Evolutionary conservation across 2,797 vertebrate species (phyloP).

Genomic region (Champsocephalus gunnari): DNA sequence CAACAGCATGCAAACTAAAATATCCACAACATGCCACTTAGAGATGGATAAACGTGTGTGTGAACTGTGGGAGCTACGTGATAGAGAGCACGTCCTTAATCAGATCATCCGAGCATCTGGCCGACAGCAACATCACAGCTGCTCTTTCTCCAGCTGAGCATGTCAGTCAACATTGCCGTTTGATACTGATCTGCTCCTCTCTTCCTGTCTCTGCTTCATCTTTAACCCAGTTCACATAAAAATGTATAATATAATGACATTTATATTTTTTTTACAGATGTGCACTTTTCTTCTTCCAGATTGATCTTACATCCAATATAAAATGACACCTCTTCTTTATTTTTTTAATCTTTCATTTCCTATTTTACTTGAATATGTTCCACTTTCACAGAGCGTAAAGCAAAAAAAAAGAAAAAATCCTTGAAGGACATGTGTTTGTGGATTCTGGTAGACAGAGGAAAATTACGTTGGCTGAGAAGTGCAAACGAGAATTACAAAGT

Average conservation of each 20-base stretch:
- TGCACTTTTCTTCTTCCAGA: neutral
- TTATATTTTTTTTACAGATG: neutral
- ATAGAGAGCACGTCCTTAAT: slow-evolving; percentile 67
- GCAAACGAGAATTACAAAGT: too few relatives aligned
- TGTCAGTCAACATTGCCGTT: slow-evolving; percentile 9
- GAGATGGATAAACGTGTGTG: slow-evolving; percentile 33
- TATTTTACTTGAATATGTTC: neutral
- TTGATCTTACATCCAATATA: neutral
- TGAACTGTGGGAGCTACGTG: slow-evolving; percentile 62
- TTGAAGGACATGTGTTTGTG: neutral
- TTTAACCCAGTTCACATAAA: neutral
- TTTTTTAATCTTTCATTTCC: neutral
- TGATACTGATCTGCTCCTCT: slow-evolving; percentile 17
- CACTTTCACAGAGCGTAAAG: neutral
- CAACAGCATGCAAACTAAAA: neutral
- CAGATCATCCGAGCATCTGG: slow-evolving; percentile 73
- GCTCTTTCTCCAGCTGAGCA: slow-evolving; percentile 58
- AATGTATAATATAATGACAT: neutral
- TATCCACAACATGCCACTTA: slow-evolving; percentile 35
- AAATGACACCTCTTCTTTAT: neutral
- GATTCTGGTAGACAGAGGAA: neutral
- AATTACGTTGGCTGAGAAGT: too few relatives aligned
- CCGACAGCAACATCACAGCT: slow-evolving; percentile 51
- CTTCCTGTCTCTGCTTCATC: slow-evolving; percentile 7
- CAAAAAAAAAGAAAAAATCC: neutral